Conservation (phyloP, 2,797 vertebrate genomes). For the Hafferia zeledoni region DNA sequence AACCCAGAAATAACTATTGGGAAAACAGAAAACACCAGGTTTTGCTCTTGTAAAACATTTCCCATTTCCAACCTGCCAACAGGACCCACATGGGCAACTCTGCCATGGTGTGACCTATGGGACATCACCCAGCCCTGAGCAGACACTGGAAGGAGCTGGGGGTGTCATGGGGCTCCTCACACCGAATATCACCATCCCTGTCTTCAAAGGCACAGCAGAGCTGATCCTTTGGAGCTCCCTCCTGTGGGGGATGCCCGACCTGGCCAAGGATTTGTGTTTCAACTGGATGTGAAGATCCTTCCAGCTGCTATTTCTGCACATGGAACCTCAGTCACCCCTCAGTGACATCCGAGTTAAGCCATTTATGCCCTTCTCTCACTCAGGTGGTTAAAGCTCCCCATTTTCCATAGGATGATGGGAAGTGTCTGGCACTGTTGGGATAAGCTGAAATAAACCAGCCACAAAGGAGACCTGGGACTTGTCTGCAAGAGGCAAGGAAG, state of each 20-base stretch:
- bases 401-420: background rate
- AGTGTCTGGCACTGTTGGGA: background rate
- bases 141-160: background rate
- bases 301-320: conserved; percentile 3
- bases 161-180: background rate
- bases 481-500: background rate
- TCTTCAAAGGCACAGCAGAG: background rate
- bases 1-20: fast-evolving
- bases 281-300: background rate
- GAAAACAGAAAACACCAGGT: background rate
- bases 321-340: background rate
- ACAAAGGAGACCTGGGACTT: background rate
- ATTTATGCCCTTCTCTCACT: background rate
- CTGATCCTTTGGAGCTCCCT: background rate
- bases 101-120: fast-evolving
- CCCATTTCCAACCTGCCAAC: background rate
- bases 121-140: background rate
- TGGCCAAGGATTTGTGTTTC: fast-evolving
- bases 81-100: fast-evolving
- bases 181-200: fast-evolving
- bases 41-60: background rate
- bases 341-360: background rate
- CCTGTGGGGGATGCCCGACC: background rate
- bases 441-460: conserved; percentile 35
- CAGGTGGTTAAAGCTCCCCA: background rate